Evolutionary conservation across 2,888 invertebrate genomes (phyloP).

Genomic region (Tholera decimalis): DNA sequence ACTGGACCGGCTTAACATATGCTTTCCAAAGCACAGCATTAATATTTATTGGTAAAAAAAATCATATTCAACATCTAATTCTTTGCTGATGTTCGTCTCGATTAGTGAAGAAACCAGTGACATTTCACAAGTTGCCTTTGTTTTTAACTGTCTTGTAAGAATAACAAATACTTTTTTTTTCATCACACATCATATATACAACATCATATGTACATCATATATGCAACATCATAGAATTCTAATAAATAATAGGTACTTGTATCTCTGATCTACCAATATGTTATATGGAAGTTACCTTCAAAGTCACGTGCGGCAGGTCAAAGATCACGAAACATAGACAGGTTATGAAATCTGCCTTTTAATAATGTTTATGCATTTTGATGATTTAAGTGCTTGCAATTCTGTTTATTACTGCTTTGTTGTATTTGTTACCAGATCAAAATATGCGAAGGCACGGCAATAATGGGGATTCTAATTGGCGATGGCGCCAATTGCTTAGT

Average conservation of each 20-base stretch:
- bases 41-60: too few relatives aligned
- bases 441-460: constrained; percentile 5
- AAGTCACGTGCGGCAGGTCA: constrained; percentile 43
- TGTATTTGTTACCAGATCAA: constrained; percentile 9
- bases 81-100: too few relatives aligned
- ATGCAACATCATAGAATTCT: constrained; percentile 4
- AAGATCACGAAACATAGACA: constrained; percentile 39
- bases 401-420: constrained; percentile 5
- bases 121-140: background rate
- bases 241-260: constrained; percentile 4
- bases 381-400: constrained; percentile 33
- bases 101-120: background rate
- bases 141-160: constrained; percentile 1
- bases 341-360: constrained; percentile 42
- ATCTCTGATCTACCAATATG: constrained; percentile 16
- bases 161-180: too few relatives aligned
- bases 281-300: constrained; percentile 31
- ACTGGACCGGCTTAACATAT: too few relatives aligned
- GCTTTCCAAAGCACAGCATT: too few relatives aligned
- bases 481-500: background rate
- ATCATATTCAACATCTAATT: too few relatives aligned
- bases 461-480: background rate
- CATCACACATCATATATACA: too few relatives aligned
- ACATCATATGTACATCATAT: too few relatives aligned
- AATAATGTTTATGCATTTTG: constrained; percentile 28